These are phyloP conservation scores for Abrostola tripartita DNA, from an alignment of 2,888 invertebrate species.

Conservation along the genomic window DNA sequence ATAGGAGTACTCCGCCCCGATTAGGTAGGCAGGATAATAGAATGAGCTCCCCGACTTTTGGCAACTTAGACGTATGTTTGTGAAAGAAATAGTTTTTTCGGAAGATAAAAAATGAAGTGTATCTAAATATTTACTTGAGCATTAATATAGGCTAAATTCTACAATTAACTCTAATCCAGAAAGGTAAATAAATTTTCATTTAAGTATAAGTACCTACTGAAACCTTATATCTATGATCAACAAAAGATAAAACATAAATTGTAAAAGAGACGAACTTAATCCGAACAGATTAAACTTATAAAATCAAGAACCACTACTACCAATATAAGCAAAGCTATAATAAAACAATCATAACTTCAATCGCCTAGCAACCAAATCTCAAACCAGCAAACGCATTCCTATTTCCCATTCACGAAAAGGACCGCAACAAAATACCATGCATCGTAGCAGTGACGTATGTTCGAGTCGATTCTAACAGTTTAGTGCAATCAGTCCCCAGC, in stretches of 20 bases:
- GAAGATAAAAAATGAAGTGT: too few species aligned
- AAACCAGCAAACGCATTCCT: not conserved
- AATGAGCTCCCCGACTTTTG: constrained; percentile 38
- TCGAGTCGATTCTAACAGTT: constrained; percentile 30
- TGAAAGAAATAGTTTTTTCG: constrained; percentile 23
- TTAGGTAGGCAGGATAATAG: constrained; percentile 46
- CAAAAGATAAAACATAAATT: too few species aligned
- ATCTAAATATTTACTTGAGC: too few species aligned
- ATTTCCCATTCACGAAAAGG: constrained; percentile 8
- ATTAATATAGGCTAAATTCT: too few species aligned
- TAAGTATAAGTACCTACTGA: too few species aligned
- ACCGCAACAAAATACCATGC: constrained; percentile 11
- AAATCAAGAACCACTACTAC: too few species aligned
- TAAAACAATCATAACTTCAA: not conserved
- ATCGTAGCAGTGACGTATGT: constrained; percentile 15
- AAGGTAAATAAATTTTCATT: too few species aligned
- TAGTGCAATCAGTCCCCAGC: constrained; percentile 32
- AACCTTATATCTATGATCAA: too few species aligned
- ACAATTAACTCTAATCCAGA: too few species aligned
- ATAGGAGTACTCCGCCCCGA: constrained; percentile 28
- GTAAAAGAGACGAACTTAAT: too few species aligned
- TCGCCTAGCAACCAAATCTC: constrained; percentile 1
- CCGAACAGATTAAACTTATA: too few species aligned
- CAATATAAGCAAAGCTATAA: not conserved
- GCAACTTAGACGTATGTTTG: constrained; percentile 34